Percentiles rank a stretch among this genome's conserved stretches.
These are phyloP conservation scores for Notolepis coatsorum DNA, from an alignment of 2,797 vertebrate genomes.

Conservation along the genomic window DNA sequence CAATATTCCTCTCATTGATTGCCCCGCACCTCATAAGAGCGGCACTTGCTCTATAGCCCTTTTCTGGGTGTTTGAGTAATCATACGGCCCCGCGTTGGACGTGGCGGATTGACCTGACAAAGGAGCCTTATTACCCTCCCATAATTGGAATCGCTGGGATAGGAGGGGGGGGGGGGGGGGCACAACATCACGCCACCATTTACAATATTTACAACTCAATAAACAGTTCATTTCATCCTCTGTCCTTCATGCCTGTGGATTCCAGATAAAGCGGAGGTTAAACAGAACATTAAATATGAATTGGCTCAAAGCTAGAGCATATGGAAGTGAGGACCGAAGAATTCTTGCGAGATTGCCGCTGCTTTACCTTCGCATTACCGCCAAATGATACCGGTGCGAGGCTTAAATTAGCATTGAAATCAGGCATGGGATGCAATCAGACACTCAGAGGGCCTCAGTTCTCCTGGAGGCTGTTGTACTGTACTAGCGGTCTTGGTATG, in stretches of 20 bases:
- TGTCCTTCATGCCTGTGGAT: conserved; percentile 75
- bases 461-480: conserved; percentile 16
- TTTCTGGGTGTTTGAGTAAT: conserved; percentile 45
- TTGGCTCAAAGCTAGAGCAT: conserved; percentile 73
- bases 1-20: conserved; percentile 19
- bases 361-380: conserved; percentile 54
- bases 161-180: conserved; percentile 33
- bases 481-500: conserved; percentile 18
- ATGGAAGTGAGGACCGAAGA: conserved; percentile 59
- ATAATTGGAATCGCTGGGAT: conserved; percentile 76
- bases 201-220: conserved; percentile 84
- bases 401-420: conserved; percentile 68
- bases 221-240: conserved; percentile 75
- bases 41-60: conserved; percentile 27
- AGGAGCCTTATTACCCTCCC: conserved; percentile 74
- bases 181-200: conserved; percentile 71
- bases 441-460: conserved; percentile 35
- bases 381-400: conserved; percentile 60
- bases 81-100: conserved; percentile 34
- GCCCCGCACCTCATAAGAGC: conserved; percentile 24
- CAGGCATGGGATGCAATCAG: conserved; percentile 60
- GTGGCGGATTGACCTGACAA: conserved; percentile 71
- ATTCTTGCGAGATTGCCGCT: conserved; percentile 56
- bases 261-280: conserved; percentile 76
- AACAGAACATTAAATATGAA: conserved; percentile 75